Evolutionary conservation across 2,113 vertebrate genomes (phyloP).

Genomic region (Eolophus roseicapilla): DNA sequence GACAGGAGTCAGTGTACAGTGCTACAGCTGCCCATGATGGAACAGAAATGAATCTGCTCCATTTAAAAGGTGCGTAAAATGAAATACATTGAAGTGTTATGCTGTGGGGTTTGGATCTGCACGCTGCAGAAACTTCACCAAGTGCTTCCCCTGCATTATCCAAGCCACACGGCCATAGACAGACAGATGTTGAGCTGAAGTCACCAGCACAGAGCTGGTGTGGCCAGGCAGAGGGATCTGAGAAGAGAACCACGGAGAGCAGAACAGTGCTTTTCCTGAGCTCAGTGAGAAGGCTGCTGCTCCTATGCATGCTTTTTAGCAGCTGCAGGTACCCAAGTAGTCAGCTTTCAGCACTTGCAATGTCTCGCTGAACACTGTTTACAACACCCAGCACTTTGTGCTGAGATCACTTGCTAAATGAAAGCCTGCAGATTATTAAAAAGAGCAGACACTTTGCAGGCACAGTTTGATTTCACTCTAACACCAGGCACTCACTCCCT

Average conservation of each 20-base stretch:
- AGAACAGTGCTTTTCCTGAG: neutral
- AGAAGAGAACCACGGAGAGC: neutral
- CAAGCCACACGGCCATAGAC: neutral
- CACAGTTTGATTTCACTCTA: neutral
- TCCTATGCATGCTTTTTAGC: neutral
- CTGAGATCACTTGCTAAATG: neutral
- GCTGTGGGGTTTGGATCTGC: neutral
- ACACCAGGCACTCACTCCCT: neutral
- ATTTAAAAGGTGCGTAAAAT: neutral
- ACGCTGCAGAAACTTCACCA: neutral
- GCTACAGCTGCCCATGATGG: neutral
- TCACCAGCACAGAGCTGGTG: neutral
- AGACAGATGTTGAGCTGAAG: neutral
- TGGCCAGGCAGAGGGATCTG: neutral
- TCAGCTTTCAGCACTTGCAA: neutral
- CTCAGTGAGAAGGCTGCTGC: neutral
- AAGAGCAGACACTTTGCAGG: constrained; percentile 7
- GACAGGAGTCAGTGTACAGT: neutral
- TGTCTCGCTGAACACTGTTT: constrained; percentile 31
- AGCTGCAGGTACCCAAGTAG: neutral
- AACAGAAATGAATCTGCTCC: neutral
- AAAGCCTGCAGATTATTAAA: neutral
- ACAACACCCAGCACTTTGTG: constrained; percentile 24
- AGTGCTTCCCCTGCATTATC: neutral
- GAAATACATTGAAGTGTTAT: neutral